Percentiles rank a stretch among this genome's conserved stretches.
These are phyloP conservation scores for Noctilio leporinus DNA, from an alignment of 2,113 vertebrate genomes.

Conservation along the genomic window DNA sequence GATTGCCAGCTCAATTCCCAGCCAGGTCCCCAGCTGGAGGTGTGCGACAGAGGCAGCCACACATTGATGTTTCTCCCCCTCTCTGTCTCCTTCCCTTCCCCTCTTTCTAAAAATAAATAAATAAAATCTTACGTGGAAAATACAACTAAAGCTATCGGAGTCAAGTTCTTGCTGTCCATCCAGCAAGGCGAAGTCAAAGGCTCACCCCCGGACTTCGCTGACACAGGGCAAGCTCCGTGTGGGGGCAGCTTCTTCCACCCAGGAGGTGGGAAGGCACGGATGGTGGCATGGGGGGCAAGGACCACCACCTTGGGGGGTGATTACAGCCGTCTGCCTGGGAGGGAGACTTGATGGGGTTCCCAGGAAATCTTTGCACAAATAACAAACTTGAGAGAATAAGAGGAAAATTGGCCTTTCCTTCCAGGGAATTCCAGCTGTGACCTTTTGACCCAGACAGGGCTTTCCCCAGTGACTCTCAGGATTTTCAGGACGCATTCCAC, in stretches of 20 bases:
- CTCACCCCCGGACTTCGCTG: neutral
- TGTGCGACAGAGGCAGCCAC: too few relatives aligned
- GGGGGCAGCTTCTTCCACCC: accelerated
- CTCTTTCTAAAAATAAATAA: too few relatives aligned
- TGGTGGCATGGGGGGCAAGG: too few relatives aligned
- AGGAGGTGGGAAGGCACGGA: neutral
- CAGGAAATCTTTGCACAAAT: neutral
- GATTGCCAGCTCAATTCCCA: too few relatives aligned
- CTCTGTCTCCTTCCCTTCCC: too few relatives aligned
- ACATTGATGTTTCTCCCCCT: too few relatives aligned
- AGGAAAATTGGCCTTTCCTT: neutral
- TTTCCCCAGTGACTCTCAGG: neutral
- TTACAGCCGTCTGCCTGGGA: neutral
- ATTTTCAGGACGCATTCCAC: neutral
- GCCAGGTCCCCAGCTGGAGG: too few relatives aligned
- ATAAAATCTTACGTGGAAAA: too few relatives aligned
- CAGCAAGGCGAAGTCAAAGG: neutral
- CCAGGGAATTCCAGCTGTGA: accelerated
- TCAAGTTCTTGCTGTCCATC: neutral
- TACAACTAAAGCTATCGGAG: too few relatives aligned
- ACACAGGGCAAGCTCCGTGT: accelerated
- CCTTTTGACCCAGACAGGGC: neutral
- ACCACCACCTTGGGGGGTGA: neutral
- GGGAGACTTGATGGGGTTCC: neutral
- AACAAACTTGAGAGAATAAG: neutral